These are phyloP conservation scores for Cricetomys ansorgei DNA, from an alignment of 2,113 vertebrate genomes.

Conservation along the genomic window DNA sequence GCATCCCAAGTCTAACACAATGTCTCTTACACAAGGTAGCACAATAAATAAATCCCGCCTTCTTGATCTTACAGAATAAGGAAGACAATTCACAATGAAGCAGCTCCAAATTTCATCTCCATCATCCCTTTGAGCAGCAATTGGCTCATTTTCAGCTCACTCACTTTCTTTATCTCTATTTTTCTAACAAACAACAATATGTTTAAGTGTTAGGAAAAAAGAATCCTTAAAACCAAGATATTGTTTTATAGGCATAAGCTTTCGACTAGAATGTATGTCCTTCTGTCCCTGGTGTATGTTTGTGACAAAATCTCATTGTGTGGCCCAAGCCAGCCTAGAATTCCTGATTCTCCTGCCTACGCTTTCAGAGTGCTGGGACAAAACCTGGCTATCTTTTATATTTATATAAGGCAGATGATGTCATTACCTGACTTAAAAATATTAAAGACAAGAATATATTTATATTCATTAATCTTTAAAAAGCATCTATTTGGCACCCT, in stretches of 20 bases:
- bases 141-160: neutral
- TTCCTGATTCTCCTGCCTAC: neutral
- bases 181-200: neutral
- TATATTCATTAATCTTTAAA: neutral
- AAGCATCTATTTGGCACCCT: neutral
- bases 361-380: too few species aligned
- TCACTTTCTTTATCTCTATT: neutral
- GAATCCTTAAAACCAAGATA: slow-evolving; percentile 12
- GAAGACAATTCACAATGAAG: neutral
- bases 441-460: neutral
- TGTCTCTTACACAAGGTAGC: neutral
- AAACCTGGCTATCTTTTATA: neutral
- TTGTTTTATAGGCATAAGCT: neutral
- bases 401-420: neutral
- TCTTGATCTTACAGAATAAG: neutral
- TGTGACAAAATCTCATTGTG: neutral
- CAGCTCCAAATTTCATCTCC: neutral
- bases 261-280: neutral
- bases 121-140: neutral
- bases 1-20: neutral
- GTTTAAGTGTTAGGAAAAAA: neutral
- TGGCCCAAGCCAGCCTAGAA: neutral
- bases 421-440: neutral
- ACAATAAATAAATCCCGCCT: slow-evolving; percentile 10
- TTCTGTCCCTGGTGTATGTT: neutral